Evolutionary conservation across 23 tunicate species (phyloP).

Genomic region (Botrylloides violaceus): DNA sequence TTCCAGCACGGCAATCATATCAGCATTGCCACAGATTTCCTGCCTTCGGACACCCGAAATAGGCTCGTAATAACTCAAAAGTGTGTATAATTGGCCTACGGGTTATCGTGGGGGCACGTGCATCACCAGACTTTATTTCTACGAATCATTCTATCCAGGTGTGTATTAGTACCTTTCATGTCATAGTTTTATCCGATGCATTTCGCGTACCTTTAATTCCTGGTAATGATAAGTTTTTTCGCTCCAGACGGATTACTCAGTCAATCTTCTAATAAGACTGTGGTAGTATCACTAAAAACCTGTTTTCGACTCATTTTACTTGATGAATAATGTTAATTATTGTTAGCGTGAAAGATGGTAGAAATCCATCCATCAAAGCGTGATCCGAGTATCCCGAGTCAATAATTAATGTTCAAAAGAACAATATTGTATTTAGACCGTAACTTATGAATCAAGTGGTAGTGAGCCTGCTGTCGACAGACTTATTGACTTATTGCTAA

Average conservation of each 20-base stretch:
- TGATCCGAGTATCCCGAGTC: background rate
- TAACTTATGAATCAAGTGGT: no score
- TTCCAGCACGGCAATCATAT: no score
- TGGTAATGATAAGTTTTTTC: background rate
- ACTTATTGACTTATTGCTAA: no score
- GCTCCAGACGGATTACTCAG: background rate
- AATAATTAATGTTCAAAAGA: background rate
- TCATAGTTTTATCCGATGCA: background rate
- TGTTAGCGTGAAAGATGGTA: background rate
- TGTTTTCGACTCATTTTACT: background rate
- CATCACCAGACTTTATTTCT: no score
- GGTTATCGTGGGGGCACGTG: no score
- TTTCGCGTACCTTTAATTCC: background rate
- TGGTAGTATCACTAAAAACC: background rate
- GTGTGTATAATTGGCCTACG: no score
- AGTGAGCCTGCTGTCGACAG: no score
- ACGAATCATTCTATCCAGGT: background rate
- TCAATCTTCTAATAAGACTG: background rate
- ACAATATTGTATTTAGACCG: no score
- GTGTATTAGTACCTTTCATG: background rate
- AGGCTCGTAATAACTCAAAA: no score
- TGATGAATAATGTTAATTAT: background rate
- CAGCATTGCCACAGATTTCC: no score
- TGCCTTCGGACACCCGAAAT: no score
- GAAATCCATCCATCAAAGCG: background rate